Percentiles rank a stretch among this genome's conserved stretches.
phyloP scores from a whole-genome alignment of 2,797 vertebrate species.

The Fratercula arctica region DNA sequence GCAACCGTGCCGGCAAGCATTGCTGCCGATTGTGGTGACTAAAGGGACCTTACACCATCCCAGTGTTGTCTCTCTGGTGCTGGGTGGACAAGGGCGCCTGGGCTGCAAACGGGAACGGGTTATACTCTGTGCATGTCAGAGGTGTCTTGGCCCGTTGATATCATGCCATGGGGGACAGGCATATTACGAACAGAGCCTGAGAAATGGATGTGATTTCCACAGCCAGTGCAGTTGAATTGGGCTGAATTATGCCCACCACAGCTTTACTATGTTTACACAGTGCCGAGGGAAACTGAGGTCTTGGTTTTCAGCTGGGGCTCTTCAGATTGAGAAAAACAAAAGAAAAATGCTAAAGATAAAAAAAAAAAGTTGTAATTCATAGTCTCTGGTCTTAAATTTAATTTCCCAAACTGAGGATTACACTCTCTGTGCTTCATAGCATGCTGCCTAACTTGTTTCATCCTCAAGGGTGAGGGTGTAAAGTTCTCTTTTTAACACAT shows the following conservation, averaged over 20 bases:
- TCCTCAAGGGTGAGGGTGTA: background rate
- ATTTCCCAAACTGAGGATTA: background rate
- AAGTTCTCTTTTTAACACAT: background rate
- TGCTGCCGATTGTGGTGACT: background rate
- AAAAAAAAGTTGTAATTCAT: background rate
- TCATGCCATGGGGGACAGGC: accelerated
- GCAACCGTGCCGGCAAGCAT: accelerated
- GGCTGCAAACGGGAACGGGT: background rate
- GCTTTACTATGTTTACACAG: background rate
- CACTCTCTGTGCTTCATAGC: background rate
- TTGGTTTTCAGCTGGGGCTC: background rate
- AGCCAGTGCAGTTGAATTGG: background rate
- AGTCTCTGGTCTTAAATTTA: background rate
- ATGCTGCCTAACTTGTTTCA: background rate
- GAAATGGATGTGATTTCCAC: background rate
- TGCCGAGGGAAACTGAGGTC: background rate
- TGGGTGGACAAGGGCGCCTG: too few species aligned
- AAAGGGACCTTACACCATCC: accelerated
- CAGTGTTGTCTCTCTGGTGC: accelerated
- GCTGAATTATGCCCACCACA: background rate
- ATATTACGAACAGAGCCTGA: background rate
- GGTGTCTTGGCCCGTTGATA: accelerated
- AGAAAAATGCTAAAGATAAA: background rate
- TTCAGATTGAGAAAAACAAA: background rate
- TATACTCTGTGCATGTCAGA: background rate